phyloP scores from a whole-genome alignment of 64 coral and sea anemone genomes.

The Anthopleura sola region DNA sequence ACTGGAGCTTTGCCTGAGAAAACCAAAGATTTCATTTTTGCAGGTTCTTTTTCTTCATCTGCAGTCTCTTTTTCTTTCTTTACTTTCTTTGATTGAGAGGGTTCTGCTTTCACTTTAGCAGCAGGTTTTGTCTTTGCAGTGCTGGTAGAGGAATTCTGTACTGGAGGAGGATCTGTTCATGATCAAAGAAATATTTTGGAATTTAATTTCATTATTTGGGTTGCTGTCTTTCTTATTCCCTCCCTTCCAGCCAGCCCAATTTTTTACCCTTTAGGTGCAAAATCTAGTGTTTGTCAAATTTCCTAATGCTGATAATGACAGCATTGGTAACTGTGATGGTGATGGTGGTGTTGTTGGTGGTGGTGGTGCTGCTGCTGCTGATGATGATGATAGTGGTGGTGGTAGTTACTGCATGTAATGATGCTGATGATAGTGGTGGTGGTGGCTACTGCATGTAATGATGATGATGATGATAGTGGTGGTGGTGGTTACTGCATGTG shows the following conservation, averaged over 20 bases:
- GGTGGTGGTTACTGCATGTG: no score
- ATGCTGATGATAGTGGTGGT: no score
- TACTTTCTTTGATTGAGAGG: constrained; percentile 24
- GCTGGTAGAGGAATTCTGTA: background rate
- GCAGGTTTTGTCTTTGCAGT: background rate
- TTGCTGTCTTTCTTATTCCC: background rate
- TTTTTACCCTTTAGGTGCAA: background rate
- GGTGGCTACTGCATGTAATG: no score
- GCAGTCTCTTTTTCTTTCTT: constrained; percentile 38
- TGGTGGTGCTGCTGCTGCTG: no score
- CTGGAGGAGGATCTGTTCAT: background rate
- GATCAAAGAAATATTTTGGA: background rate
- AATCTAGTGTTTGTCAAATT: background rate
- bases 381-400: no score
- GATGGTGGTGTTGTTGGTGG: no score
- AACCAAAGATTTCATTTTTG: constrained; percentile 74
- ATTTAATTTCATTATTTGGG: background rate
- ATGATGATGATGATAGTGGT: no score
- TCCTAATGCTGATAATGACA: no score
- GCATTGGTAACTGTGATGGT: no score
- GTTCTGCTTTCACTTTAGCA: background rate
- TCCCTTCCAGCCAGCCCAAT: background rate
- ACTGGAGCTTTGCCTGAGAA: constrained; percentile 93
- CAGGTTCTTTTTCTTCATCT: constrained; percentile 28
- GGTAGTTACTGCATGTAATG: no score